Conservation (phyloP, 2,797 vertebrate species). For the Acanthurus leucopareius region DNA sequence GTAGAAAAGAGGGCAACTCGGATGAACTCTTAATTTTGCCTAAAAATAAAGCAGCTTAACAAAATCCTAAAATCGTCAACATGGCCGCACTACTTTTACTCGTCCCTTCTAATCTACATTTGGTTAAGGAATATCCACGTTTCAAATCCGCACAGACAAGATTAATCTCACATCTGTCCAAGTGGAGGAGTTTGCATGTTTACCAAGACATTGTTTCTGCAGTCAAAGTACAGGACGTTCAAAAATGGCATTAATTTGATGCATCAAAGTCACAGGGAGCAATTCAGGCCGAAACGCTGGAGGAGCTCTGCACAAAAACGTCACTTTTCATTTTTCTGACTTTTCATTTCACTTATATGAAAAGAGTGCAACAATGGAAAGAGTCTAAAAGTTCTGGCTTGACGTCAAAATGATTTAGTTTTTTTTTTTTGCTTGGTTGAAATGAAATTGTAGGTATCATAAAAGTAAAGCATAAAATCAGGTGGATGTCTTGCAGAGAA, state of each 20-base stretch:
- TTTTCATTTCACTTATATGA: background rate
- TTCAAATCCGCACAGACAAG: slow-evolving; percentile 63
- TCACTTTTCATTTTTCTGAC: background rate
- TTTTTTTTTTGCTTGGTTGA: background rate
- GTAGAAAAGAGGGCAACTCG: slow-evolving; percentile 60
- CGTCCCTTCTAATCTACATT: slow-evolving; percentile 66
- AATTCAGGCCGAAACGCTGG: slow-evolving; percentile 1
- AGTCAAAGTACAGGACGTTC: slow-evolving; percentile 35
- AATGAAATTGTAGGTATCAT: background rate
- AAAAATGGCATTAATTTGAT: slow-evolving; percentile 24
- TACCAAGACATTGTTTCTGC: slow-evolving; percentile 51
- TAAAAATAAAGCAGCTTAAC: slow-evolving; percentile 78
- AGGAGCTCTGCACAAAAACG: background rate
- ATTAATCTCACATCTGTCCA: slow-evolving; percentile 76
- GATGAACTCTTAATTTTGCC: slow-evolving; percentile 64
- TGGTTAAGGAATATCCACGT: slow-evolving; percentile 59
- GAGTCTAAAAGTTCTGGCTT: background rate
- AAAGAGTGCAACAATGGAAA: background rate
- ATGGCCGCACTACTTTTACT: slow-evolving; percentile 56
- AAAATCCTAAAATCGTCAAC: slow-evolving; percentile 69
- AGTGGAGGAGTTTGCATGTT: slow-evolving; percentile 27
- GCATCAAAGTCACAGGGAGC: slow-evolving; percentile 22
- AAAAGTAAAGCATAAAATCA: background rate
- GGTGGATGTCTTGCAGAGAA: background rate
- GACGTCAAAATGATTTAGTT: background rate